Base-by-base conservation (phyloP, 1,140 invertebrate species). In the Papilio xuthus region DNA sequence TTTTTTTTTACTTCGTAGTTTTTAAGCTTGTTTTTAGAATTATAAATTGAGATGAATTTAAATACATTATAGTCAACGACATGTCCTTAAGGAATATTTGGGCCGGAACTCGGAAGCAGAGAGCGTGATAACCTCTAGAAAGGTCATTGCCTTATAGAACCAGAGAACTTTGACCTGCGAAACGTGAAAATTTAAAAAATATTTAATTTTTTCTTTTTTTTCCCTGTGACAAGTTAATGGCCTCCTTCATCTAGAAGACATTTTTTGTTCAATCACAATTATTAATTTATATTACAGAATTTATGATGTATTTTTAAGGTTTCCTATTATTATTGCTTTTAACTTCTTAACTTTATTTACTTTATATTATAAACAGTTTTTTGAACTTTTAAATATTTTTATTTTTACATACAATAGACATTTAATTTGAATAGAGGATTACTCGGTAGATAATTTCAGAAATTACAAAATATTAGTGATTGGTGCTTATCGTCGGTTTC, bases 201-300 rank as follows among this genome's bases (percentile, higher is more conserved):
- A 28, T 18, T 15, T 32, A 28, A 28, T 67, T 67, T 28, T 28
- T 60, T 26, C 56, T 6, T 67, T 28, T 23, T 67, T 37, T 37
- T 37, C 32, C 60, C 13, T 67, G 12, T 67, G 26, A 15, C 60
- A 67, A 67, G 60, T 67, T 67, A 67, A 28, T 67, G 26, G 60
- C 60, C 26, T 67, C 32, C 26, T 32, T 67, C 60, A 67, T 28
- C 26, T 67, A 28, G 26, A 67, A 7, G 6, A 13, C 12, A 12
- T 32, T 67, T 67, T 67, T 67, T 60, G 13, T 28, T 67, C 60
- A 67, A 60, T 26, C 23, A 60, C 56, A 60, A 15, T 15, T 67
- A 67, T 67, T 67, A 37, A 28, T 67, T 13, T 67, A 32, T 67
- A 28, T 67, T 67, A 63, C 9, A 26, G 0, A 13, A 13, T 15